phyloP scores from a whole-genome alignment of 2,888 invertebrate genomes.

The Matsumyia berberina region DNA sequence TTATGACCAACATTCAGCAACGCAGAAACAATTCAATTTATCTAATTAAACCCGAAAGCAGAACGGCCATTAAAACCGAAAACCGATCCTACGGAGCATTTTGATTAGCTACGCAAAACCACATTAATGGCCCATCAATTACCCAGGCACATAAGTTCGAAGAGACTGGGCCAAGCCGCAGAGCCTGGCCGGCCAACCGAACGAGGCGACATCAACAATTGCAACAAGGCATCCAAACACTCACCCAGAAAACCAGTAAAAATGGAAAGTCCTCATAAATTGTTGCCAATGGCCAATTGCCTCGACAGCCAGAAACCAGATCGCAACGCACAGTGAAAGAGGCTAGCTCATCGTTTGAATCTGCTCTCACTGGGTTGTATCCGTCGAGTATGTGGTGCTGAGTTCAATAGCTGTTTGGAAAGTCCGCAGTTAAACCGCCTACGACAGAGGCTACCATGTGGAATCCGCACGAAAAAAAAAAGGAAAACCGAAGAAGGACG shows the following conservation, averaged over 20 bases:
- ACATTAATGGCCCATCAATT: conserved; percentile 73
- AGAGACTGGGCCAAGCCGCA: conserved; percentile 4
- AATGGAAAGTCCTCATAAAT: conserved; percentile 76
- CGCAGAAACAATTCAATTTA: conserved; percentile 60
- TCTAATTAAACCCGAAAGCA: conserved; percentile 62
- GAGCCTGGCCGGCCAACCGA: neutral
- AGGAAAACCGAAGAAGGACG: conserved; percentile 6
- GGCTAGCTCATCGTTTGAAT: conserved; percentile 22
- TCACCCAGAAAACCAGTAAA: conserved; percentile 64
- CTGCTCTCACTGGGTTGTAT: no score
- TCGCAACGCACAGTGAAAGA: conserved; percentile 55
- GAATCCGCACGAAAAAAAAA: conserved; percentile 10
- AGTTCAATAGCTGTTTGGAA: conserved; percentile 39
- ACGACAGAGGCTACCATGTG: conserved; percentile 15
- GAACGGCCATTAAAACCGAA: conserved; percentile 56
- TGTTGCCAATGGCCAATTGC: conserved; percentile 64
- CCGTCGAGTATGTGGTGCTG: neutral
- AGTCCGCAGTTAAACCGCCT: conserved; percentile 35
- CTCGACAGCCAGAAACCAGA: conserved; percentile 62
- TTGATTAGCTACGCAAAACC: conserved; percentile 73
- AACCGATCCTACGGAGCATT: conserved; percentile 49
- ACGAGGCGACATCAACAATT: conserved; percentile 48
- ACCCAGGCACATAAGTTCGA: conserved; percentile 34
- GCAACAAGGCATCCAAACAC: conserved; percentile 14
- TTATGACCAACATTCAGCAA: conserved; percentile 17